A percentile compares a stretch with the other conserved stretches of the same genome.
These are phyloP conservation scores for Acridotheres tristis DNA, from an alignment of 2,797 vertebrate genomes.

Conservation along the genomic window DNA sequence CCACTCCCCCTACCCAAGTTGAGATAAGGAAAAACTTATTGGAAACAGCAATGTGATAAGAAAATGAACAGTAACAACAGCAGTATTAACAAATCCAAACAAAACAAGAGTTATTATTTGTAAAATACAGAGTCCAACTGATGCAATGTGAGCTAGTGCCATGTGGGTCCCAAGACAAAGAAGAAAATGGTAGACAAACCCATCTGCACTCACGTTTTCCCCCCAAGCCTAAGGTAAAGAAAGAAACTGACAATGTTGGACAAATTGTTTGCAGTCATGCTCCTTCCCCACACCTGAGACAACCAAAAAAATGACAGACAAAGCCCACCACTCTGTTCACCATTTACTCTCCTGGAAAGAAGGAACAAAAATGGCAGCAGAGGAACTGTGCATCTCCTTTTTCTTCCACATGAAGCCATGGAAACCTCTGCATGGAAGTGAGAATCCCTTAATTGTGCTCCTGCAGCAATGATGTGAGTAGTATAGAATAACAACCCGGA, in stretches of 20 bases:
- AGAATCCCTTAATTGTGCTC: neutral
- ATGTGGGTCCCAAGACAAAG: too few species aligned
- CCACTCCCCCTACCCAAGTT: accelerated
- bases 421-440: neutral
- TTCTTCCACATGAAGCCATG: neutral
- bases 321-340: neutral
- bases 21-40: neutral
- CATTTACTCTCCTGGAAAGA: neutral
- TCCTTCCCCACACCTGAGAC: neutral
- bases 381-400: accelerated
- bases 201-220: accelerated
- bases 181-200: neutral
- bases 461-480: accelerated
- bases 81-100: neutral
- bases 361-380: accelerated
- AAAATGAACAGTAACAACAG: neutral
- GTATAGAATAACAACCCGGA: too few species aligned
- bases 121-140: accelerated
- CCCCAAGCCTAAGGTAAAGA: neutral
- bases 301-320: neutral
- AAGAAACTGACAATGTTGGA: neutral
- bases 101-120: neutral
- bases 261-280: neutral
- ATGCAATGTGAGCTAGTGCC: neutral
- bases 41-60: too few species aligned